Conservation (phyloP, 2,888 invertebrate genomes). For the Stenoptilia bipunctidactyla region DNA sequence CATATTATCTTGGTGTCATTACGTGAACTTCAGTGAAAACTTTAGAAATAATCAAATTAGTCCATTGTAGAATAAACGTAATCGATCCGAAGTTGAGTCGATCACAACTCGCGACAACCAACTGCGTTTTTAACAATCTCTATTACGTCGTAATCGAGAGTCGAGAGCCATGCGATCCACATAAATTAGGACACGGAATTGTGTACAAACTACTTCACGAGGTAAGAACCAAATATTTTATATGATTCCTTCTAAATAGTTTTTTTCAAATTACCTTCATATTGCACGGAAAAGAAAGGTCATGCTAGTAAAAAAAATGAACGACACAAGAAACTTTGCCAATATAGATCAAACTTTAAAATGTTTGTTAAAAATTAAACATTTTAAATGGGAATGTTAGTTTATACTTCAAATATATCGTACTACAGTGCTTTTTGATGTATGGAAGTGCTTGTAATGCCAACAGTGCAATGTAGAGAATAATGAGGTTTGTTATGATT, state of each 20-base stretch:
- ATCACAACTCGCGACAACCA: constrained; percentile 41
- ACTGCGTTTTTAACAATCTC: constrained; percentile 37
- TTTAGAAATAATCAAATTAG: constrained; percentile 30
- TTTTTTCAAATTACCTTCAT: too few relatives aligned
- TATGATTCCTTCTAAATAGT: not conserved
- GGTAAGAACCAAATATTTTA: constrained; percentile 2
- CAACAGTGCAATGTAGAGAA: too few relatives aligned
- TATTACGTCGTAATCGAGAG: constrained; percentile 51
- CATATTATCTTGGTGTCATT: constrained; percentile 33
- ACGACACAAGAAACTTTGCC: too few relatives aligned
- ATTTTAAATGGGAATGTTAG: too few relatives aligned
- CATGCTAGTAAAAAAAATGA: too few relatives aligned
- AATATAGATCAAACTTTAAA: too few relatives aligned
- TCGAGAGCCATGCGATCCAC: constrained; percentile 36
- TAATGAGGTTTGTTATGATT: too few relatives aligned
- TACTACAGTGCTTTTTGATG: too few relatives aligned
- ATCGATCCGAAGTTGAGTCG: constrained; percentile 52
- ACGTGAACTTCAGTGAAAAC: constrained; percentile 35
- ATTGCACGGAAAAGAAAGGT: too few relatives aligned
- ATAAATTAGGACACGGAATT: constrained; percentile 36
- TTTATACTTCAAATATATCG: too few relatives aligned
- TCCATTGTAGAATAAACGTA: constrained; percentile 27
- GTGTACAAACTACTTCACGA: constrained; percentile 17
- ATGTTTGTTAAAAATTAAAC: too few relatives aligned
- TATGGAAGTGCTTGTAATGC: too few relatives aligned